Base-by-base conservation (phyloP, 1,140 invertebrate species). In the Pseudoatta argentina region DNA sequence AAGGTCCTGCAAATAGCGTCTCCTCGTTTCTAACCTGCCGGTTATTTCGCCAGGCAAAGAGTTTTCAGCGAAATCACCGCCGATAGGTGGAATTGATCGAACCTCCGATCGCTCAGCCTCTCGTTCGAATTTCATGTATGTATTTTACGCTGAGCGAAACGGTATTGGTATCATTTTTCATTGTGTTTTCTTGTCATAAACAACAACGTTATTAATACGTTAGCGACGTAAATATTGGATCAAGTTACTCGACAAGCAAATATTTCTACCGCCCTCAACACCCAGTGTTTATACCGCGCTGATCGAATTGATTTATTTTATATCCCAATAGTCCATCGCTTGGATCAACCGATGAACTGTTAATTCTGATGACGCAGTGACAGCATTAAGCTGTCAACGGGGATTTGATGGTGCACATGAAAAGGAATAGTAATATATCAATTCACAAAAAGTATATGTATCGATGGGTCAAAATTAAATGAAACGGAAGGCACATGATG, bases 241-340 rank as follows among this genome's bases (percentile, higher is more conserved):
- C 78, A 73, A 75, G 39, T 73, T 57, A 72, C 34, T 83, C 8
- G 69, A 63, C 69, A 73, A 48, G 55, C 55, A 75, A 82, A 82
- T 82, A 82, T 82, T 72, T 82, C 69, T 34, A 8, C 79, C 21
- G 55, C 55, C 57, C 18, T 67, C 39, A n/a, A 59, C 79, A 83
- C 55, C 24, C 69, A 39, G 39, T 34, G 51, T 75, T 48, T 51
- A 73, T 83, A 63, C 30, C 39, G 27, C 55, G 21, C 39, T 18
- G 69, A 83, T 83, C 55, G 55, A 39, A 61, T 83, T 83, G 79
- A 83, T 83, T 83, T 83, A 83, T 75, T 83, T 75, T 83, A 61
- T 63, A 83, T 75, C 59, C 48, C 79, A 21, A 34, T 57, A 34
- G 55, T 75, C 18, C 69, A 75, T 75, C 69, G 79, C 27, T 44